Evolutionary conservation across 2,888 invertebrate species (phyloP), one percentile per base, ranked within the genome.

Genomic region (Diarsia mendica): DNA sequence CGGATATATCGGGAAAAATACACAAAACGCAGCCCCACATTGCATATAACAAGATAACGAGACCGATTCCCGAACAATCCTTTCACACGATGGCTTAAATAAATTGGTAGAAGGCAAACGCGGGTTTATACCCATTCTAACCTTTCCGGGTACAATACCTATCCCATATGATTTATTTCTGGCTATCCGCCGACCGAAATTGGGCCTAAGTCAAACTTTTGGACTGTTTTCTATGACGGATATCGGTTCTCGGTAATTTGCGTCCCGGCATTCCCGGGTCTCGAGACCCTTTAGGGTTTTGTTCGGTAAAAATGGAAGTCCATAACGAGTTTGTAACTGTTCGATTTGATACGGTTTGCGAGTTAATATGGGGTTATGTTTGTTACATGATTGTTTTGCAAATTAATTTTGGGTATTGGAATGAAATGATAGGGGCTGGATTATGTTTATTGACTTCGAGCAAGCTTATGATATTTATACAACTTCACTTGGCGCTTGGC

Each of bases 111-210:
- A 78, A 73, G 83, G 72, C 84, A 86, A 84, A 85, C 82, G 73
- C 76, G 78, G 78, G 71, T 78, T 74, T 77, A 72, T 81, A 72
- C 73, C 71, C 33, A 83, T 76, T 66, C 79, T 80, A 87, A 87
- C 89, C 85, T 82, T 83, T 80, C 82, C 84, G 78, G 82, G 78
- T 75, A 84, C 84, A 86, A 87, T 84, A 85, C 85, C 81, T 88
- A 88, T 86, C 87, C 87, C 86, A 84, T 89, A 92, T 93, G 91
- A 92, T 93, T 92, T 92, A 93, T 91, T 87, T 90, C 87, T 86
- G 85, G 88, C 87, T 84, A 87, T 86, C 83, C 86, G 80, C 84
- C 76, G 71, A 81, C 83, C 81, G 79, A 83, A 86, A 85, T 85
- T 77, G 76, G 72, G 78, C 55, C 77, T 72, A 72, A 79, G 80